A percentile compares a stretch with the other conserved stretches of the same genome.
phyloP scores from a whole-genome alignment of 2,888 invertebrate genomes.

The Acleris emargana region DNA sequence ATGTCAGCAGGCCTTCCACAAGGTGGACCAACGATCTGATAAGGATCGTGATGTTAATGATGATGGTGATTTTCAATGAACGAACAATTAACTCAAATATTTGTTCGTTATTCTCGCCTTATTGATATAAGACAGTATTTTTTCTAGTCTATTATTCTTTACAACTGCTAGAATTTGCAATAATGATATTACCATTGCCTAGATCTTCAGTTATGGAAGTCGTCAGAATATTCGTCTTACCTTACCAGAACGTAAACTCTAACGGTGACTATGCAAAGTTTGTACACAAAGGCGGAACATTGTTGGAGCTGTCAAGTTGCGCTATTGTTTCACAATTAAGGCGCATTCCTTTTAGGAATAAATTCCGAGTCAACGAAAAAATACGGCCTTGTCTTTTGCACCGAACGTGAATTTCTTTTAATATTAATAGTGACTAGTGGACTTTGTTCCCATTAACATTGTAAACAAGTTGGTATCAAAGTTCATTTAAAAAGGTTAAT shows the following conservation, averaged over 20 bases:
- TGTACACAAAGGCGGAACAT: not conserved
- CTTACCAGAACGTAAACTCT: not conserved
- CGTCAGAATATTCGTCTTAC: not conserved
- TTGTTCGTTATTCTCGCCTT: too few species aligned
- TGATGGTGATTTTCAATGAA: too few species aligned
- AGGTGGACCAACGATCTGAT: too few species aligned
- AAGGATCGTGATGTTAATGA: too few species aligned
- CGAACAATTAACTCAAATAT: too few species aligned
- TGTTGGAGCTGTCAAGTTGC: slow-evolving; percentile 5
- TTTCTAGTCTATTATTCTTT: too few species aligned
- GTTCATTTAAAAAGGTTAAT: slow-evolving; percentile 2
- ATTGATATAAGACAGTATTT: too few species aligned
- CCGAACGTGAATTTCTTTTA: not conserved
- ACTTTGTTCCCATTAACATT: slow-evolving; percentile 8
- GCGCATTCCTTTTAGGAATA: slow-evolving; percentile 6
- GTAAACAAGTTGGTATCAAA: slow-evolving; percentile 13
- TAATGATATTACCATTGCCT: too few species aligned
- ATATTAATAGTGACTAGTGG: not conserved
- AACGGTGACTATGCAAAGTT: not conserved
- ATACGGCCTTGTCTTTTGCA: not conserved
- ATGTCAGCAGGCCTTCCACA: too few species aligned
- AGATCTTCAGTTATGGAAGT: too few species aligned
- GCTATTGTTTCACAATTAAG: slow-evolving; percentile 11
- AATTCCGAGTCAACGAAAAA: not conserved
- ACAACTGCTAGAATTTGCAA: too few species aligned